Conservation (phyloP, 2,888 invertebrate genomes). For the Apantesis nais region DNA sequence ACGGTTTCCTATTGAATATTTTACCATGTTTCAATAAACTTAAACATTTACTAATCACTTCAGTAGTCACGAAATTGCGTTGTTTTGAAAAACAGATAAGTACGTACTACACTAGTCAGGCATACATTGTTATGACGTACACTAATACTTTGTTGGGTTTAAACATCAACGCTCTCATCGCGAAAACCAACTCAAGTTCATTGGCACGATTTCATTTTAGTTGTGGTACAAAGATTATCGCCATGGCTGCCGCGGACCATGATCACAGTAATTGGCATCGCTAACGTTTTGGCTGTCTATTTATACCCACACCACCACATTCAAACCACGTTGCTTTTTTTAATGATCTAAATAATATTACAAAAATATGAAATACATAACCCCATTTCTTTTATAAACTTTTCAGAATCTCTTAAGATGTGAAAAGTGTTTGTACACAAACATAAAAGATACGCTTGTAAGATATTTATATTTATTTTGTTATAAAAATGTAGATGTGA, state of each 20-base stretch:
- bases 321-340: slow-evolving; percentile 17
- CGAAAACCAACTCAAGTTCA: slow-evolving; percentile 72
- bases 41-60: slow-evolving; percentile 44
- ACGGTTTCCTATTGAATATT: slow-evolving; percentile 36
- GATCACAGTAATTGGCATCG: slow-evolving; percentile 65
- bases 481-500: not conserved
- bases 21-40: slow-evolving; percentile 30
- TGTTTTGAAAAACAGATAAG: slow-evolving; percentile 24
- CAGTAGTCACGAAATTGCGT: slow-evolving; percentile 28
- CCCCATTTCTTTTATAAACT: not conserved
- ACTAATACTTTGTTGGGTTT: slow-evolving; percentile 58
- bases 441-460: not conserved
- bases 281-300: slow-evolving; percentile 47
- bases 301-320: slow-evolving; percentile 37
- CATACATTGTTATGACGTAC: slow-evolving; percentile 38
- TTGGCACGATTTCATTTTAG: slow-evolving; percentile 72
- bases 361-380: not conserved
- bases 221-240: slow-evolving; percentile 57
- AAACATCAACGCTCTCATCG: slow-evolving; percentile 62
- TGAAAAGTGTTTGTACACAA: not conserved
- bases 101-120: slow-evolving; percentile 26
- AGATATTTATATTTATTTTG: not conserved
- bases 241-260: slow-evolving; percentile 66
- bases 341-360: not conserved
- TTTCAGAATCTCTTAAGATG: not conserved